These are phyloP conservation scores for Montipora cactus DNA, from an alignment of 64 coral and sea anemone genomes.

Conservation along the genomic window DNA sequence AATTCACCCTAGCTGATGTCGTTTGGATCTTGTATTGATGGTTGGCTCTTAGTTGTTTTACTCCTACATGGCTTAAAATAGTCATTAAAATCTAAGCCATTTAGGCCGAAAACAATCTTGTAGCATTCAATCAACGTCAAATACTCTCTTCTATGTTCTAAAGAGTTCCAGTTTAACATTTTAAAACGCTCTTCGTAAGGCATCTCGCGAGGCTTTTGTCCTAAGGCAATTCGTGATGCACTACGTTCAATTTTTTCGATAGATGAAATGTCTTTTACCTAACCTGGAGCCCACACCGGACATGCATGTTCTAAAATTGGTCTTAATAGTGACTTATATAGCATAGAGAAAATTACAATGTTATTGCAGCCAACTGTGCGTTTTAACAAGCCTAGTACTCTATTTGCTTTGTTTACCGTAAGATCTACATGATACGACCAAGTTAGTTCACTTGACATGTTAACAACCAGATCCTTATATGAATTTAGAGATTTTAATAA, in stretches of 20 bases:
- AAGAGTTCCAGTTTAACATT: background rate
- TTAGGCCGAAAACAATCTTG: slow-evolving; percentile 15
- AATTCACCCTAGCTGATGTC: background rate
- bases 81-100: slow-evolving; percentile 27
- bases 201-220: background rate
- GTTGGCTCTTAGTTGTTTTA: slow-evolving; percentile 1
- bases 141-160: background rate
- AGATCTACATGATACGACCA: no score
- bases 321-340: no score
- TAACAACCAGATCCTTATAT: no score
- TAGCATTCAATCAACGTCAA: background rate
- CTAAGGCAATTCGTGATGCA: background rate
- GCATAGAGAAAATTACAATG: no score
- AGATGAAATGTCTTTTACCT: background rate
- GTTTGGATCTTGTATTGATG: background rate
- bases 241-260: background rate
- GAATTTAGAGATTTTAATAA: no score
- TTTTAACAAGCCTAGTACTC: no score
- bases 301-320: no score
- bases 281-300: no score
- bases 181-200: background rate
- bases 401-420: no score
- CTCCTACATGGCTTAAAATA: slow-evolving; percentile 15
- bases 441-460: no score
- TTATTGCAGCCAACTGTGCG: no score